These are phyloP conservation scores for Drosophila mimetica DNA, from an alignment of 2,888 invertebrate genomes.

Conservation along the genomic window DNA sequence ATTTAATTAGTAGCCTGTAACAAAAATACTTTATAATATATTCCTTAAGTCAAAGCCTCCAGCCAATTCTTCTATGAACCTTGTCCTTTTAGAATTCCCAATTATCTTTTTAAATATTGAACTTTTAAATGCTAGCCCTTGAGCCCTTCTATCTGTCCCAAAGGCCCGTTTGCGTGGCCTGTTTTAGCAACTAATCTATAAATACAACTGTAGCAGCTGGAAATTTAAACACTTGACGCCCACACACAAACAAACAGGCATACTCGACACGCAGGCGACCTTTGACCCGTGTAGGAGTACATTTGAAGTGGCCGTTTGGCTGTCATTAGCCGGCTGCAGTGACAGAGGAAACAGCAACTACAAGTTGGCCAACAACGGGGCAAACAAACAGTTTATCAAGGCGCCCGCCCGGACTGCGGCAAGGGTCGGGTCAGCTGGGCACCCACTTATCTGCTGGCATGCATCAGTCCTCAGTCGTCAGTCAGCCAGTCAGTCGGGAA, in stretches of 20 bases:
- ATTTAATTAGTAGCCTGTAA: not conserved
- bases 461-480: conserved; percentile 58
- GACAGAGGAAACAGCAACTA: conserved; percentile 25
- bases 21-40: not conserved
- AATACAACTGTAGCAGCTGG: conserved; percentile 40
- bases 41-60: too few relatives aligned
- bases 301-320: conserved; percentile 53
- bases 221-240: conserved; percentile 68
- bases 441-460: conserved; percentile 69
- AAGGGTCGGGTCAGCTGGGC: conserved; percentile 46
- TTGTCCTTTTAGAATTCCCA: not conserved
- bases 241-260: conserved; percentile 24
- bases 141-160: not conserved
- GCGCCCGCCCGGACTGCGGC: conserved; percentile 34
- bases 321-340: conserved; percentile 69
- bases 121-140: not conserved
- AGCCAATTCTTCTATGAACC: not conserved
- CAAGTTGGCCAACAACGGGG: conserved; percentile 34
- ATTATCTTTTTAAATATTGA: not conserved
- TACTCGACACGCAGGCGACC: conserved; percentile 43
- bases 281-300: conserved; percentile 24
- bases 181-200: conserved; percentile 4
- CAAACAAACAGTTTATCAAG: conserved; percentile 64
- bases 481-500: conserved; percentile 59
- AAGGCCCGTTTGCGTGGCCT: not conserved